Percentiles rank a stretch among this genome's conserved stretches.
These are phyloP conservation scores for Drosophila picticornis DNA, from an alignment of 2,888 invertebrate species.

Conservation along the genomic window DNA sequence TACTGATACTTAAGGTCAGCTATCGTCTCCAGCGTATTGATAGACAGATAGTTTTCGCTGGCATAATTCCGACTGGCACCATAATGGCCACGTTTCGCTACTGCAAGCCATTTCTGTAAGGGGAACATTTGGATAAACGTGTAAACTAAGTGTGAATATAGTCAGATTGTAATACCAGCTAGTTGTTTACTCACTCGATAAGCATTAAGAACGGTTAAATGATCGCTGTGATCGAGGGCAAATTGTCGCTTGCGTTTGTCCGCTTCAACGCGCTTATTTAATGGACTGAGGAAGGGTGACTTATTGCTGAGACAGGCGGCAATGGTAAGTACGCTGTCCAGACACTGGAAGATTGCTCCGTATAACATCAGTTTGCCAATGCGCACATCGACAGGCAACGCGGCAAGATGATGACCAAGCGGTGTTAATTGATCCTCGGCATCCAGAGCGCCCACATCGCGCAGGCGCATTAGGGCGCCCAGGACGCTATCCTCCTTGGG, in stretches of 20 bases:
- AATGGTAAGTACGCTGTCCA: constrained; percentile 96
- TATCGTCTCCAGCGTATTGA: constrained; percentile 92
- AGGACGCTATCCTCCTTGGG: constrained; percentile 89
- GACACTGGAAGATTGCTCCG: constrained; percentile 95
- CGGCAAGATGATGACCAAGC: constrained; percentile 94
- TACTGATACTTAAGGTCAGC: constrained; percentile 94
- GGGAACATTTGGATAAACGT: neutral
- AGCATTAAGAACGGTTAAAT: constrained; percentile 93
- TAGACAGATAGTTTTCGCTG: constrained; percentile 92
- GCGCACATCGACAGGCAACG: constrained; percentile 95
- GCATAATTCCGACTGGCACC: constrained; percentile 92
- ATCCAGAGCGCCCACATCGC: constrained; percentile 93
- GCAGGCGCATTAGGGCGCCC: constrained; percentile 89
- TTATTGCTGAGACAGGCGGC: constrained; percentile 93
- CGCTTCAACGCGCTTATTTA: constrained; percentile 90
- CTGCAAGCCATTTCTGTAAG: constrained; percentile 92
- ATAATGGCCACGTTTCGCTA: constrained; percentile 87
- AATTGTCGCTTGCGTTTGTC: constrained; percentile 91
- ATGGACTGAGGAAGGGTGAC: constrained; percentile 91
- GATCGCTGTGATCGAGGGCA: constrained; percentile 93
- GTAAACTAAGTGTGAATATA: neutral
- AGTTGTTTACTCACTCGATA: constrained; percentile 88
- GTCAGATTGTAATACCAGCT: neutral
- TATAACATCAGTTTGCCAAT: constrained; percentile 97
- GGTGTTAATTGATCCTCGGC: constrained; percentile 91